Percentiles rank a stretch among this genome's conserved stretches.
Conservation (phyloP, 2,113 vertebrate genomes). For the Bubo bubo region DNA sequence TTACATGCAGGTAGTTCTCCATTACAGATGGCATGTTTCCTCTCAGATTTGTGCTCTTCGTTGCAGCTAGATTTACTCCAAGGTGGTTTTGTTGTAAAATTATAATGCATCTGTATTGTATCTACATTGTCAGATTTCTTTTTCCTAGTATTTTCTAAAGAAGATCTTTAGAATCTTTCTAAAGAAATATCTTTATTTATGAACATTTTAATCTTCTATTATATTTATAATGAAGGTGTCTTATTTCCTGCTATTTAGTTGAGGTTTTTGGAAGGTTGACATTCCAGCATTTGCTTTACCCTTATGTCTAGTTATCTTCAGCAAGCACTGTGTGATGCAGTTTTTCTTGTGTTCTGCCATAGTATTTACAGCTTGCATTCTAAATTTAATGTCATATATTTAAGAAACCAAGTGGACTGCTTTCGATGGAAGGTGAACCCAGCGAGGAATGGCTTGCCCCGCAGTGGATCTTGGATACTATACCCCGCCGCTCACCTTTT, state of each 20-base stretch:
- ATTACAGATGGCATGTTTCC: background rate
- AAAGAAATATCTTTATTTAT: background rate
- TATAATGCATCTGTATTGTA: background rate
- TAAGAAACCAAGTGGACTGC: constrained; percentile 85
- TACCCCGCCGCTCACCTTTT: constrained; percentile 91
- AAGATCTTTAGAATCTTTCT: background rate
- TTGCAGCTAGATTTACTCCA: background rate
- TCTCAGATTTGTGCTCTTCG: background rate
- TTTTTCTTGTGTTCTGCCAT: background rate
- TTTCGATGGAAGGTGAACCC: constrained; percentile 84
- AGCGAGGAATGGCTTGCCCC: constrained; percentile 92
- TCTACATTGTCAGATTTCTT: background rate
- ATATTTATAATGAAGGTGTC: background rate
- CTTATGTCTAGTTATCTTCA: background rate
- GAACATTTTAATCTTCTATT: background rate
- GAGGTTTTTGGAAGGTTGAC: background rate
- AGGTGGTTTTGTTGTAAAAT: background rate
- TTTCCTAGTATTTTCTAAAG: background rate
- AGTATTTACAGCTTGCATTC: background rate
- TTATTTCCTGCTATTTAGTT: background rate
- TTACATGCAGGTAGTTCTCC: background rate
- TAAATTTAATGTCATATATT: background rate
- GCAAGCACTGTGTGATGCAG: background rate
- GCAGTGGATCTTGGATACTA: constrained; percentile 92
- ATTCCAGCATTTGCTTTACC: background rate